Evolutionary conservation across 1,140 invertebrate genomes (phyloP).

Genomic region (Drosophila oshimai): DNA sequence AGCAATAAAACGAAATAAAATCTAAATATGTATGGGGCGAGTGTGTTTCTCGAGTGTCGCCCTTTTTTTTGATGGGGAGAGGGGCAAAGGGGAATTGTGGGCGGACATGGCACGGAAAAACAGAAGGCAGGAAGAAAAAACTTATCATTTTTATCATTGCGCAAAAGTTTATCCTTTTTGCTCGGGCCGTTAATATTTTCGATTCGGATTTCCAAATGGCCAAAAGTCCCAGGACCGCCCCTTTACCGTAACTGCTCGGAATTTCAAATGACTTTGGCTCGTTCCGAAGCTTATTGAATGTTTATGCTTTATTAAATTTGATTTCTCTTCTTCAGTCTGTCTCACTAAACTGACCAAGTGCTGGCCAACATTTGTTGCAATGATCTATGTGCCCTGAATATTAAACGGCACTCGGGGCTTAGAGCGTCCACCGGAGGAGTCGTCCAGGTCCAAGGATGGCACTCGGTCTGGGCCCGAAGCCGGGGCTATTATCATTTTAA

Average conservation of each 20-base stretch:
- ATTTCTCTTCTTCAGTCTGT: slow-evolving; percentile 30
- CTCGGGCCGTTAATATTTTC: slow-evolving; percentile 73
- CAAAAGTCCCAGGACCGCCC: slow-evolving; percentile 26
- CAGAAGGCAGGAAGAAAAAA: slow-evolving; percentile 53
- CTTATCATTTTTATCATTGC: slow-evolving; percentile 81
- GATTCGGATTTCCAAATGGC: slow-evolving; percentile 67
- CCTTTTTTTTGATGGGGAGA: slow-evolving; percentile 26
- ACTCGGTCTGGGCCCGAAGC: not conserved
- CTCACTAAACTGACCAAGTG: slow-evolving; percentile 35
- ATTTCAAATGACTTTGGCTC: slow-evolving; percentile 75
- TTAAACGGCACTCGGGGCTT: slow-evolving; percentile 56
- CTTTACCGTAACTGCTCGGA: slow-evolving; percentile 60
- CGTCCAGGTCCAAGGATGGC: not conserved
- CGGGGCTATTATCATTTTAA: slow-evolving; percentile 78
- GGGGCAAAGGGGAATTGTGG: not conserved
- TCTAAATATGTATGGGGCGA: slow-evolving; percentile 66
- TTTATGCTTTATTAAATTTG: slow-evolving; percentile 82
- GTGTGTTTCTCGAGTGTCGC: slow-evolving; percentile 51
- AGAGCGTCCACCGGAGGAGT: not conserved
- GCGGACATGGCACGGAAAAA: slow-evolving; percentile 15
- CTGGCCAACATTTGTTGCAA: slow-evolving; percentile 75
- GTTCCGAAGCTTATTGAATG: slow-evolving; percentile 75
- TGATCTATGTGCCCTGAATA: slow-evolving; percentile 82
- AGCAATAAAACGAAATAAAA: slow-evolving; percentile 81
- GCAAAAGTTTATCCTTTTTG: slow-evolving; percentile 80